Percentiles rank a stretch among this genome's conserved stretches.
Evolutionary conservation across 2,113 vertebrate species (phyloP).

Genomic region (Eolophus roseicapilla): DNA sequence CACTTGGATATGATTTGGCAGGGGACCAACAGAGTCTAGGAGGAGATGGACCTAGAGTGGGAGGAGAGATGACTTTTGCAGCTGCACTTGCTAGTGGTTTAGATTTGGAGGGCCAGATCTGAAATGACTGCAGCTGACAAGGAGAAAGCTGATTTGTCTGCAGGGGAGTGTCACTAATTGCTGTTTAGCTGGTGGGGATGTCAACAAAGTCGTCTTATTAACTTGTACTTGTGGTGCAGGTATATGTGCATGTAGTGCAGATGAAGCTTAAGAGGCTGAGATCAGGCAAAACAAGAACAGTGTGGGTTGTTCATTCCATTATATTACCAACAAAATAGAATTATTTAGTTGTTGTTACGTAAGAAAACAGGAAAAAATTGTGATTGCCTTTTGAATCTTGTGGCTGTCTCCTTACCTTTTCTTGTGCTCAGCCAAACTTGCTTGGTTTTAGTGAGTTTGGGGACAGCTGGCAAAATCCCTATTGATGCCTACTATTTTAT

Average conservation of each 20-base stretch:
- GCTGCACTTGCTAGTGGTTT: neutral
- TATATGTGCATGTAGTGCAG: neutral
- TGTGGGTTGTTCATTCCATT: neutral
- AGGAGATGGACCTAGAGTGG: neutral
- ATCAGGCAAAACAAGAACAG: neutral
- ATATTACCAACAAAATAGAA: neutral
- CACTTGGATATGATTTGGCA: neutral
- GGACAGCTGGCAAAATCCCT: neutral
- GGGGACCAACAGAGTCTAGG: neutral
- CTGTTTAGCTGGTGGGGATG: neutral
- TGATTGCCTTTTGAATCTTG: neutral
- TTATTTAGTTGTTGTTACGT: neutral
- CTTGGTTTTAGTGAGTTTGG: neutral
- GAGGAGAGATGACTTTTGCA: conserved; percentile 24
- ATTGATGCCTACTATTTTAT: neutral
- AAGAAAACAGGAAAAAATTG: neutral
- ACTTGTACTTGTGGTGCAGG: neutral
- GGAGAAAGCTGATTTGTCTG: neutral
- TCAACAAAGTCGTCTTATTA: neutral
- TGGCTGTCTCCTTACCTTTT: neutral
- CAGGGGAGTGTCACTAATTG: neutral
- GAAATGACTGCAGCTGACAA: neutral
- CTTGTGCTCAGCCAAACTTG: neutral
- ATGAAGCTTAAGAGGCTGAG: neutral
- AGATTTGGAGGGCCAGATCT: neutral